Percentiles rank a stretch among this genome's conserved stretches.
These are phyloP conservation scores for Egretta garzetta DNA, from an alignment of 2,113 vertebrate genomes.

Conservation along the genomic window DNA sequence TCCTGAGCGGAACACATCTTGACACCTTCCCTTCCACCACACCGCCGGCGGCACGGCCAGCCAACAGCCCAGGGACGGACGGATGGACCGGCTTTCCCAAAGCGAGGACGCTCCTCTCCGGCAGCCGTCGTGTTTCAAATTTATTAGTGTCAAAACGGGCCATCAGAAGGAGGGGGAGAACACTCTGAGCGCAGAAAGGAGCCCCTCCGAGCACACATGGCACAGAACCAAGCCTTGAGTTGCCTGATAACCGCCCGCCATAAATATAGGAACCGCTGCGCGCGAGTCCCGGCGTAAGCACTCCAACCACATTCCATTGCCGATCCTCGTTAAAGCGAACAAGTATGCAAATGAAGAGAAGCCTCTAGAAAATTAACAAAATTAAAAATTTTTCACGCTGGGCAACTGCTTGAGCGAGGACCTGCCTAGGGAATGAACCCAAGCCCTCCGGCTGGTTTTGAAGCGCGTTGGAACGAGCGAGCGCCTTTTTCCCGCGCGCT, in stretches of 20 bases:
- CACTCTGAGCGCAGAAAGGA: accelerated
- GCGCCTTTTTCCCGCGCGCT: neutral
- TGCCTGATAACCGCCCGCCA: accelerated
- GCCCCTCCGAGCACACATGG: neutral
- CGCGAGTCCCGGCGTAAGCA: accelerated
- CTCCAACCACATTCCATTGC: accelerated
- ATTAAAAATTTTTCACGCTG: neutral
- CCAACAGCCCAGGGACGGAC: no score
- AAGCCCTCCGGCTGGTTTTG: neutral
- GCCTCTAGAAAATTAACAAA: neutral
- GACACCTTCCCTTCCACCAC: no score
- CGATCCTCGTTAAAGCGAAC: accelerated
- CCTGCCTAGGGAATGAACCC: accelerated
- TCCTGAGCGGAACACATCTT: accelerated
- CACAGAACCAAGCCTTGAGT: neutral
- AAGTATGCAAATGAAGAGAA: neutral
- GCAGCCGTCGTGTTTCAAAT: neutral
- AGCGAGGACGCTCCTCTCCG: neutral
- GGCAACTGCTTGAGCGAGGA: neutral
- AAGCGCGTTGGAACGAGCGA: neutral
- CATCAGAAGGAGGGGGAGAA: neutral
- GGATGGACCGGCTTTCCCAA: no score
- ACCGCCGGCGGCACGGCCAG: accelerated
- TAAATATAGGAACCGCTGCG: accelerated
- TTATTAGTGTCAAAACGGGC: neutral